Conservation (phyloP, 2,797 vertebrate species). For the Centropyge bicolor region DNA sequence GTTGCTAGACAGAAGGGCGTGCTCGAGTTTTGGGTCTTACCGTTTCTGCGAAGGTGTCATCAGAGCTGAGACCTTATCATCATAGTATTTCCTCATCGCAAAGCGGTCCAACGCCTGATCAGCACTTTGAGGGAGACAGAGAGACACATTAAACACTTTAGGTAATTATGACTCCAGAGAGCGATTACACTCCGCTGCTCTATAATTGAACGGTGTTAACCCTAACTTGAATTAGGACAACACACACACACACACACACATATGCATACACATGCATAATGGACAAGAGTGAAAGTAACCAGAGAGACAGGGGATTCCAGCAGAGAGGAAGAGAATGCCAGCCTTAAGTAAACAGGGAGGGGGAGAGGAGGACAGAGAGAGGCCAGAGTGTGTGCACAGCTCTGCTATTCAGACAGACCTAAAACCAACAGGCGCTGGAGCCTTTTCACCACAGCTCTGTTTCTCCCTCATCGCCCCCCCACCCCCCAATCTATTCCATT, state of each 20-base stretch:
- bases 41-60: constrained; percentile 98
- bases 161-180: constrained; percentile 71
- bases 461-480: constrained; percentile 43
- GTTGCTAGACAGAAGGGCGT: constrained; percentile 45
- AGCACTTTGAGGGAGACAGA: constrained; percentile 86
- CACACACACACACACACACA: constrained; percentile 45
- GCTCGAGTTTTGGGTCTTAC: constrained; percentile 81
- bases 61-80: constrained; percentile 94
- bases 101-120: constrained; percentile 97
- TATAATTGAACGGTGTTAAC: constrained; percentile 70
- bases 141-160: constrained; percentile 68
- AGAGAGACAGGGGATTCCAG: constrained; percentile 79
- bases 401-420: constrained; percentile 79
- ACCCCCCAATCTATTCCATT: constrained; percentile 59
- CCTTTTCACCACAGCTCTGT: constrained; percentile 73
- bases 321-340: constrained; percentile 83
- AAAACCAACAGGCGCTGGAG: constrained; percentile 80
- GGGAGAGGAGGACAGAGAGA: constrained; percentile 73
- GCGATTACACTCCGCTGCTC: constrained; percentile 63
- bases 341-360: constrained; percentile 82
- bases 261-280: constrained; percentile 57
- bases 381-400: constrained; percentile 80
- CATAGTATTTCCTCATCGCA: constrained; percentile 98
- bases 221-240: constrained; percentile 64
- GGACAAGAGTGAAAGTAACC: constrained; percentile 77